Conservation (phyloP, 2,888 invertebrate genomes). For the Agrotis exclamationis region DNA sequence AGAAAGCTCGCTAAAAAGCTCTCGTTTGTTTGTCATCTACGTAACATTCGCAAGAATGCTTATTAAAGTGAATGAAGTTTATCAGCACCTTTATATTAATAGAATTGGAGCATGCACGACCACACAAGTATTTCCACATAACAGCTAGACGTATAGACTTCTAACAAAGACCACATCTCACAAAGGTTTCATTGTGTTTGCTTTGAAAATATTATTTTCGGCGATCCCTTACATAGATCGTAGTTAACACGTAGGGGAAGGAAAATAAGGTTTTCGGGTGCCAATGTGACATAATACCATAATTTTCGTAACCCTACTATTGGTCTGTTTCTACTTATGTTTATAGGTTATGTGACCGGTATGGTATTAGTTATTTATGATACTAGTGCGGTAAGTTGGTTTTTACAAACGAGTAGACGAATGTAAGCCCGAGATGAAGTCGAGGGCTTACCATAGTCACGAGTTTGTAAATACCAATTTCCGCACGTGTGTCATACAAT, state of each 20-base stretch:
- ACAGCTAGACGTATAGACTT: conserved; percentile 34
- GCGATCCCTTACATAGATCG: conserved; percentile 61
- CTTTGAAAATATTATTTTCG: conserved; percentile 70
- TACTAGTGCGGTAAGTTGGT: no score
- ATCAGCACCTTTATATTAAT: conserved; percentile 30
- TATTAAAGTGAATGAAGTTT: no score
- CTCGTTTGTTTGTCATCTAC: no score
- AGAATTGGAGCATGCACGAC: conserved; percentile 43
- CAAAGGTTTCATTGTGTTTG: conserved; percentile 69
- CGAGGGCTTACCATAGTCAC: no score
- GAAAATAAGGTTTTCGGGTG: conserved; percentile 52
- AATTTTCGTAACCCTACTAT: conserved; percentile 40
- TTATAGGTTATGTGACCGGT: conserved; percentile 28
- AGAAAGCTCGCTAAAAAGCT: no score
- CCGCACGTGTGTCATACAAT: no score
- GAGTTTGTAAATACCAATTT: no score
- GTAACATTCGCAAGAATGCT: no score
- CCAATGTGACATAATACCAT: conserved; percentile 43
- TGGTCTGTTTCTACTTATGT: conserved; percentile 30
- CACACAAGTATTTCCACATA: conserved; percentile 52
- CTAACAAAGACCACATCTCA: conserved; percentile 59
- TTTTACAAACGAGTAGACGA: no score
- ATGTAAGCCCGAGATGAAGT: no score
- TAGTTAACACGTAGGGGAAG: conserved; percentile 60
- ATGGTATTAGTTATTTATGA: no score